Evolutionary conservation across 2,888 invertebrate species (phyloP).

Genomic region (Eilema griseolum): DNA sequence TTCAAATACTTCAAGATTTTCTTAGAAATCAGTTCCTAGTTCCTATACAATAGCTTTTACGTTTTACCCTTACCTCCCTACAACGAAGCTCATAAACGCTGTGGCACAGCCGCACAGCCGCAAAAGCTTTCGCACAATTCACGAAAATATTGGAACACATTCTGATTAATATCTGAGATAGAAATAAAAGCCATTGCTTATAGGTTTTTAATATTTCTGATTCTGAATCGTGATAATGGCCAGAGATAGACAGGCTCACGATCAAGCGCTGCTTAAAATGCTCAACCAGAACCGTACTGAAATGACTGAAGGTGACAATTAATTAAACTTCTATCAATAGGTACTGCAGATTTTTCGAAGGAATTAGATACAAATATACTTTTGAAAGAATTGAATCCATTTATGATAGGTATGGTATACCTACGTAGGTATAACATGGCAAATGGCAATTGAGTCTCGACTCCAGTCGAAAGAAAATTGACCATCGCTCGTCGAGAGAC

Average conservation of each 20-base stretch:
- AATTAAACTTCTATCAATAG: too few species aligned
- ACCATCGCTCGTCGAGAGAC: too few species aligned
- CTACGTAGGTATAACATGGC: too few species aligned
- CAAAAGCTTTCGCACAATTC: conserved; percentile 71
- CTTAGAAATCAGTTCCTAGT: conserved; percentile 78
- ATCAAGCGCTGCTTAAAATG: neutral
- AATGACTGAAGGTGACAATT: neutral
- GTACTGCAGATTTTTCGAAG: too few species aligned
- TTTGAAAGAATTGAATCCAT: too few species aligned
- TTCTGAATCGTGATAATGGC: neutral
- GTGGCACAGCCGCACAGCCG: conserved; percentile 73
- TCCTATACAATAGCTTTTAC: conserved; percentile 77
- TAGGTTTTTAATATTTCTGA: neutral
- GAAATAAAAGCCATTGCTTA: conserved; percentile 54
- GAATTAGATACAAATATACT: too few species aligned
- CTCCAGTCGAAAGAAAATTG: too few species aligned
- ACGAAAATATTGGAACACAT: conserved; percentile 72
- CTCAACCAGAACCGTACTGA: neutral
- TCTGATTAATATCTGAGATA: conserved; percentile 76
- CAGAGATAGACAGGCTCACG: neutral
- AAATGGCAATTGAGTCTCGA: too few species aligned
- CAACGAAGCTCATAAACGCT: conserved; percentile 82
- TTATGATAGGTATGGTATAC: too few species aligned
- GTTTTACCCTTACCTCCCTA: conserved; percentile 83
- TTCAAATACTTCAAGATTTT: conserved; percentile 83